Evolutionary conservation across 2,797 vertebrate species (phyloP), one percentile per base, ranked within the genome.

Genomic region (Platalea minor): DNA sequence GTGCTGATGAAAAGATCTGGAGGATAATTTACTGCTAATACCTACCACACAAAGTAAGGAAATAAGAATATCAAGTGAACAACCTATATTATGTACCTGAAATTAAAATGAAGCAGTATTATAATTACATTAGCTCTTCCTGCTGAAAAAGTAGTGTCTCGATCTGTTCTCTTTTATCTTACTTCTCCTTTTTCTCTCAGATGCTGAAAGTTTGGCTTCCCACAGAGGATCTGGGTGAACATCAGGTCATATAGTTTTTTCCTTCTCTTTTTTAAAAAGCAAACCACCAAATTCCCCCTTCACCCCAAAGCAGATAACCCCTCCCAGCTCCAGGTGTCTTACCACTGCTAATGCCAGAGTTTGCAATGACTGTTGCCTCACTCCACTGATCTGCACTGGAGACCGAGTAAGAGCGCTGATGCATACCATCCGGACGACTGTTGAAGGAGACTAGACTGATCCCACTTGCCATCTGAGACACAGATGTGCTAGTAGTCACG

Each of bases 361-460:
- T 99, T 97, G 99, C 99, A 97, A 99, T 99, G 98, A 99, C 99
- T 10, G 99, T 99, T 96, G 99, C 99, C 68, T 99, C 99, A 59
- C 98, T 99, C 99, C 99, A 99, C 98, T 99, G 99, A 98, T 99
- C 99, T 74, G 99, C 99, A 93, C 99, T 99, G 98, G 99, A 99
- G 64, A 99, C 99, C 1, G 99, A 99, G 98, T 99, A 99, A 54
- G 99, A 99, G 90, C 99, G 99, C 97, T 99, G 99, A 97, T 99
- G 99, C 98, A 99, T 98, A 88, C 99, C 99, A 57, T 99, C 98
- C 13, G 98, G 98, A 17, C 99, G 99, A 89, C 98, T 99, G 98
- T 98, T 98, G 97, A 99, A 99, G 84, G 99, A 99, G 96, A 99
- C 99, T 97, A 99, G 97, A 97, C 99, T 99, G 97, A 99, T 97